Evolutionary conservation across 2,888 invertebrate species (phyloP).

Genomic region (Agriopis marginaria): DNA sequence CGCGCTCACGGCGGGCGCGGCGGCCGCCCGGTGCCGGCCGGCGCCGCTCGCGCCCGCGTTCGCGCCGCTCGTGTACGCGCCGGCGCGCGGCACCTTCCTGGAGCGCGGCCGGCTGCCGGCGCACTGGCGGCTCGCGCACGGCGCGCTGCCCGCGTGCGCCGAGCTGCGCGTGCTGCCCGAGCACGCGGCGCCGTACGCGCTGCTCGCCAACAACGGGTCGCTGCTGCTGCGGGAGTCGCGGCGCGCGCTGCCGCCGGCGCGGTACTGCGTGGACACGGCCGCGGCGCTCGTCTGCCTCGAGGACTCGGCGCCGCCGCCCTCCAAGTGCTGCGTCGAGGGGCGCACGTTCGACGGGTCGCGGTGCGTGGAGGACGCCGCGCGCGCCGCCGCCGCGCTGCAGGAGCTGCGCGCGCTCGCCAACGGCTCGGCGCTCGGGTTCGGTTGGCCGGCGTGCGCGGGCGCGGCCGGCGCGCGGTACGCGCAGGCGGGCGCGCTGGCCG

Average conservation of each 20-base stretch:
- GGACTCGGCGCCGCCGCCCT: slow-evolving; percentile 69
- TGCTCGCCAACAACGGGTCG: slow-evolving; percentile 89
- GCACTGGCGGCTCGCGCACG: slow-evolving; percentile 78
- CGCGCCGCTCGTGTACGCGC: slow-evolving; percentile 87
- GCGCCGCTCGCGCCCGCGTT: slow-evolving; percentile 71
- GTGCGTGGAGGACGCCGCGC: slow-evolving; percentile 71
- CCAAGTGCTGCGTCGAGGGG: slow-evolving; percentile 90
- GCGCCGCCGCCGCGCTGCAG: slow-evolving; percentile 63
- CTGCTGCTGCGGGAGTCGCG: slow-evolving; percentile 82
- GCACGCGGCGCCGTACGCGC: slow-evolving; percentile 77
- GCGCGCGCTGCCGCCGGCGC: slow-evolving; percentile 78
- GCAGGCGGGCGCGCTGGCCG: slow-evolving; percentile 83
- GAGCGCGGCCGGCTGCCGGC: slow-evolving; percentile 73
- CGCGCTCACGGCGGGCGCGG: slow-evolving; percentile 72
- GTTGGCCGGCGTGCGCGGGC: slow-evolving; percentile 84
- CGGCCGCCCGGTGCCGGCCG: slow-evolving; percentile 79
- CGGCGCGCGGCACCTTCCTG: slow-evolving; percentile 71
- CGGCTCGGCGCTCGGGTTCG: slow-evolving; percentile 63
- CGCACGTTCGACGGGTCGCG: slow-evolving; percentile 86
- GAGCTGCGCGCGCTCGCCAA: slow-evolving; percentile 61
- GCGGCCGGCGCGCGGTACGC: slow-evolving; percentile 78
- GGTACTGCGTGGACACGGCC: slow-evolving; percentile 90
- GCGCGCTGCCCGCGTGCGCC: slow-evolving; percentile 69
- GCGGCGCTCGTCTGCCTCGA: slow-evolving; percentile 88
- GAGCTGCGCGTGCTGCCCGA: slow-evolving; percentile 69